A percentile compares a stretch with the other conserved stretches of the same genome.
These are phyloP conservation scores for Tyria jacobaeae DNA, from an alignment of 2,888 invertebrate species.

Conservation along the genomic window DNA sequence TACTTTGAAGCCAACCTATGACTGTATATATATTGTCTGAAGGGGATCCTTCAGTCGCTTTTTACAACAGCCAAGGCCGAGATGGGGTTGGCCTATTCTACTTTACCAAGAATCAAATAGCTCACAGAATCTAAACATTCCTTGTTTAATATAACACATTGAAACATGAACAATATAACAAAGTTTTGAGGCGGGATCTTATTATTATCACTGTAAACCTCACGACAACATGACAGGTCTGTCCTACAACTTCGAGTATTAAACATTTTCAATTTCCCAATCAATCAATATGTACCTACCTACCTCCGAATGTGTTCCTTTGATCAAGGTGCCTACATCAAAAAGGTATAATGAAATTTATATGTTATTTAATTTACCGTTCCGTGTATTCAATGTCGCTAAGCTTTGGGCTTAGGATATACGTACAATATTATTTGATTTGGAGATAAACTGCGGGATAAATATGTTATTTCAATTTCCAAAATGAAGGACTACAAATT, in stretches of 20 bases:
- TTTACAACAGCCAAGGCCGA: no score
- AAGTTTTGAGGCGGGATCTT: no score
- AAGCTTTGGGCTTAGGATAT: background rate
- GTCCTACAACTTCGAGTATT: background rate
- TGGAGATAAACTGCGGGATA: background rate
- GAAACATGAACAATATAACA: background rate
- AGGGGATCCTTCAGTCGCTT: no score
- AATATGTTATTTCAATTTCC: background rate
- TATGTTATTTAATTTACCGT: conserved; percentile 27
- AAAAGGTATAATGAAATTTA: conserved; percentile 33
- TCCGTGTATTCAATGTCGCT: conserved; percentile 4
- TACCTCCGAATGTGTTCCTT: background rate
- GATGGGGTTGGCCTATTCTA: no score
- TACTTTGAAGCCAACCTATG: no score
- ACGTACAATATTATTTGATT: background rate
- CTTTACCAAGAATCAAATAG: no score
- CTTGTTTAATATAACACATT: no score
- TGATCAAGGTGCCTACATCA: conserved; percentile 30
- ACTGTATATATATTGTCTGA: no score
- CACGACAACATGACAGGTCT: background rate
- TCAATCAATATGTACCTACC: background rate
- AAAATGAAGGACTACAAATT: no score
- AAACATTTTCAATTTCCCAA: background rate
- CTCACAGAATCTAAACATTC: no score
- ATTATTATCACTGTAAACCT: no score